Evolutionary conservation across 2,797 vertebrate species (phyloP), one percentile per base, ranked within the genome.

Genomic region (Margarornis squamiger): DNA sequence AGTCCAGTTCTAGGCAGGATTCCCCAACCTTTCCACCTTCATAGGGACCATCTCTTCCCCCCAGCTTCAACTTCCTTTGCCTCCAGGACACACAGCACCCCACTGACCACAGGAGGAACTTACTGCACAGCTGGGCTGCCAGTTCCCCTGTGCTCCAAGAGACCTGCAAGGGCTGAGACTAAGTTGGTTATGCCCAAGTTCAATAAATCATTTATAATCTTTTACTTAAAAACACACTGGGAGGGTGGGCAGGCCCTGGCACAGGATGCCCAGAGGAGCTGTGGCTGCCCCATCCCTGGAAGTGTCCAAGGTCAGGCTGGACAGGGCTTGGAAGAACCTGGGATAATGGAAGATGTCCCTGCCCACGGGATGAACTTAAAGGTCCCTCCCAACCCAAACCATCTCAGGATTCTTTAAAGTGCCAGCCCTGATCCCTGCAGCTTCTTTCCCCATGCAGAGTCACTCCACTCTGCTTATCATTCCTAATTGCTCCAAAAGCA

Each of bases 101-200:
- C 34, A 6, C 7, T 26, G 3, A 5, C 18, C 17, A 3, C 7
- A 32, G 63, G 41, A 10, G 21, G 0, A 13, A 13, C 30, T 9
- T 0, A 1, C 19, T 3, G 0, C 0, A 4, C 36, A 7, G 36
- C 58, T n/a, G 3, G 1, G 79, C 43, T 24, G 43, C 15, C 7
- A 11, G 5, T 3, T 16, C 8, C 6, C 1, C 1, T 0, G 29
- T 8, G 66, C 59, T 41, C 59, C 52, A 12, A 5, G 48, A 15
- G 61, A 62, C 19, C 36, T 93, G 78, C 91, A 94, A 88, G 95
- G 27, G 29, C 39, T 22, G 20, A 41, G 18, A 61, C 38, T 26
- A 2, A 41, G 61, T 41, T 26, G 39, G 11, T 58, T 65, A 79
- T 74, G 32, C 63, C 39, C 7, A 48, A 96, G 72, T 62, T 27